A percentile compares a stretch with the other conserved stretches of the same genome.
phyloP scores from a whole-genome alignment of 2,113 vertebrate species.

The Pangasianodon gigas region DNA sequence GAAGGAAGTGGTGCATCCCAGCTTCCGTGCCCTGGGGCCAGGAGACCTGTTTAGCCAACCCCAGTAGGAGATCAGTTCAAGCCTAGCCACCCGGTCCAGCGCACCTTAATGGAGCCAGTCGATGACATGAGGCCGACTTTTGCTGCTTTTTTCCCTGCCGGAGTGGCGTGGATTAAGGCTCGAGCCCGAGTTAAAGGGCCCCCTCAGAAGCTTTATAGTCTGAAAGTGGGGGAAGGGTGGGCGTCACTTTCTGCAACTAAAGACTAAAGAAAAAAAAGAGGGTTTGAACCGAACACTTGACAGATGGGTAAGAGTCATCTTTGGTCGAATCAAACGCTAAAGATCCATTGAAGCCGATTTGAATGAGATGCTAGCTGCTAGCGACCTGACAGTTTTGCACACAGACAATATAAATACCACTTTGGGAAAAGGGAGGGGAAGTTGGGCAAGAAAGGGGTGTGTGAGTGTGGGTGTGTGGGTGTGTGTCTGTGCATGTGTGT shows the following conservation, averaged over 20 bases:
- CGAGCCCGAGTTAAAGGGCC: conserved; percentile 7
- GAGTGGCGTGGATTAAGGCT: conserved; percentile 25
- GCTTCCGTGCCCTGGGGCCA: conserved; percentile 51
- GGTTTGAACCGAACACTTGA: conserved; percentile 37
- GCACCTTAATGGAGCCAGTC: conserved; percentile 66
- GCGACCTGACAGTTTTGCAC: conserved; percentile 56
- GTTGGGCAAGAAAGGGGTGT: conserved; percentile 53
- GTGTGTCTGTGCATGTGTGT: conserved; percentile 69
- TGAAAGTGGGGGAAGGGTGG: conserved; percentile 24
- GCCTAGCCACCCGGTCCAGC: conserved; percentile 69
- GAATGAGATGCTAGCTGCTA: conserved; percentile 60
- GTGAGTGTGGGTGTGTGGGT: conserved; percentile 58
- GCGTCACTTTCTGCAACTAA: conserved; percentile 25
- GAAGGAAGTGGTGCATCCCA: conserved; percentile 51
- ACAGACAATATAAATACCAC: conserved; percentile 56
- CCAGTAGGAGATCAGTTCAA: conserved; percentile 68
- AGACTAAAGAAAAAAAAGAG: conserved; percentile 29
- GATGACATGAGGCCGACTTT: neutral
- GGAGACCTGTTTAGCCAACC: conserved; percentile 73
- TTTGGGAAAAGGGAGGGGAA: conserved; percentile 43
- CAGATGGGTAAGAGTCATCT: conserved; percentile 59
- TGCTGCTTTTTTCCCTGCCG: conserved; percentile 31
- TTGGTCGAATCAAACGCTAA: conserved; percentile 50
- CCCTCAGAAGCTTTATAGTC: conserved; percentile 24
- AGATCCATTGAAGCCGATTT: conserved; percentile 52